Evolutionary conservation across 2,113 vertebrate species (phyloP), one percentile per base, ranked within the genome.

Genomic region (Regulus satrapa): DNA sequence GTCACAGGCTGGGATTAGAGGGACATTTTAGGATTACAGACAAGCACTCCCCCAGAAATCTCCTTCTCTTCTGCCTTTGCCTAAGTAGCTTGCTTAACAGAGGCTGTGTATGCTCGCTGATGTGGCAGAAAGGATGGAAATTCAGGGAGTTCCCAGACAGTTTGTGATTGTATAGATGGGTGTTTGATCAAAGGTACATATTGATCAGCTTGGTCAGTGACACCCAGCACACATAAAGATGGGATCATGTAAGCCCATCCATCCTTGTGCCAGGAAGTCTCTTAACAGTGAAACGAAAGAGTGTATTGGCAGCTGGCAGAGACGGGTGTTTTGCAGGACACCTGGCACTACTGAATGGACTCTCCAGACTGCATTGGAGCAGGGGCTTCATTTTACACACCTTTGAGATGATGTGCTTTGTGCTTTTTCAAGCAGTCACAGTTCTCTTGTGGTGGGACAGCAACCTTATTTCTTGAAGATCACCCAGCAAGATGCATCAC

Each of bases 1-100:
- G 49, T 91, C 91, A 93, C 51, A 84, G 61, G 43, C 75, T 74
- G 83, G 36, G 75, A 74, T 85, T 90, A 80, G 5, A 69, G 24
- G 20, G 36, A 71, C 45, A 43, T 71, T 71, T 81, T 91, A 84
- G 86, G 64, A 91, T 92, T 89, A 92, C 52, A 59, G 59, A n/a
- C 23, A 62, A 87, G 38, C 40, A n/a, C 45, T 85, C 28, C 63
- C 52, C 48, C 81, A 85, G 85, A 89, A 91, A 85, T n/a, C 43
- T 85, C 46, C 43, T 92, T 46, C 55, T 56, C 56, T 84, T 54
- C 58, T 0, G 0, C 71, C 32, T 68, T 87, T 79, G 55, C 31
- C 49, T n/a, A n/a, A 23, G 23, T 10, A 26, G 14, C 52, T 63
- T 87, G 48, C 45, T 74, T 48, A 45, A 32, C 28, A 36, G 56